phyloP scores from a whole-genome alignment of 2,113 vertebrate species.

The Leucosticte australis region DNA sequence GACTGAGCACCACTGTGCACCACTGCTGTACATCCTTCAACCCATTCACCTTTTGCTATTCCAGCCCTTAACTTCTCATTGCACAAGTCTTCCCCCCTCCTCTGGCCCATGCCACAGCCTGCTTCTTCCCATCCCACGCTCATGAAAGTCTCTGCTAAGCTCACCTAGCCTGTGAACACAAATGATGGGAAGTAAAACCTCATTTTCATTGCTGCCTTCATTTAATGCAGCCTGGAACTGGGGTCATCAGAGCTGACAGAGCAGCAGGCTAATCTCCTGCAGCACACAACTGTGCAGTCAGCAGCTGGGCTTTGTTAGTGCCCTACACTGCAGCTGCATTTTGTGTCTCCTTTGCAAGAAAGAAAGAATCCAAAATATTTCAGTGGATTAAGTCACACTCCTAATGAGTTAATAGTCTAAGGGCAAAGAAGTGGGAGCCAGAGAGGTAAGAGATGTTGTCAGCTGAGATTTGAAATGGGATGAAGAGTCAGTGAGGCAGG shows the following conservation, averaged over 20 bases:
- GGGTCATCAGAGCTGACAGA: neutral
- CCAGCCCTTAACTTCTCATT: neutral
- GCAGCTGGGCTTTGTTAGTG: neutral
- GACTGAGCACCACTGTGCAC: neutral
- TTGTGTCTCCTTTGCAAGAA: neutral
- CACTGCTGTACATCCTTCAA: neutral
- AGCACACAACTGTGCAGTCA: neutral
- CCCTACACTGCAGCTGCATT: neutral
- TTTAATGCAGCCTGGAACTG: neutral
- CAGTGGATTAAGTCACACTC: neutral
- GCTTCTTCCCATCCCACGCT: neutral
- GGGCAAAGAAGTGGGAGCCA: neutral
- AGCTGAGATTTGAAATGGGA: constrained; percentile 33
- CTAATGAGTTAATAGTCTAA: neutral
- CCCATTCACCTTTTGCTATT: neutral
- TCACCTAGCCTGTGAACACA: neutral
- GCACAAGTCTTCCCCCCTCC: neutral
- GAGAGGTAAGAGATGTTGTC: constrained; percentile 1
- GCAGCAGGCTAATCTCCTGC: neutral
- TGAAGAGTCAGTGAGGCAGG: constrained; percentile 13
- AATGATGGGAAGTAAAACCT: neutral
- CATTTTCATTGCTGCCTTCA: neutral
- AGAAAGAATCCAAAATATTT: neutral
- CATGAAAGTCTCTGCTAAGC: neutral
- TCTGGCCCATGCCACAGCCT: neutral